phyloP scores from a whole-genome alignment of 2,113 vertebrate species.

The Corythornis vintsioides region DNA sequence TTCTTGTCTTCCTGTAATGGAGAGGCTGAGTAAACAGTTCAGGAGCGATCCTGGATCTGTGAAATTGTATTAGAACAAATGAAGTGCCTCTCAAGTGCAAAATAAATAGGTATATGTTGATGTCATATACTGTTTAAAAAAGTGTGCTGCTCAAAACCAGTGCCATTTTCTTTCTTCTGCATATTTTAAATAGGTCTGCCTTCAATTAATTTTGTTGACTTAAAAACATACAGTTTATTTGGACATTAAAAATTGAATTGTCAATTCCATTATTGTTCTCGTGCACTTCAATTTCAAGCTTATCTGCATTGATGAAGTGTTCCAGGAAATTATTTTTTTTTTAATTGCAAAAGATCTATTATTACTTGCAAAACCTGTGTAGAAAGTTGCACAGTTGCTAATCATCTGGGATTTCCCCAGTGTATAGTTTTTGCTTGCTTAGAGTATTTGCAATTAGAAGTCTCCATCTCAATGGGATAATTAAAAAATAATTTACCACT shows the following conservation, averaged over 20 bases:
- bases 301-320: neutral
- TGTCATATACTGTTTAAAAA: neutral
- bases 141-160: neutral
- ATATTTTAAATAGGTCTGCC: neutral
- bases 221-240: neutral
- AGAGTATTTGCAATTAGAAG: constrained; percentile 54
- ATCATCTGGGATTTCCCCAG: constrained; percentile 36
- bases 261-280: constrained; percentile 7
- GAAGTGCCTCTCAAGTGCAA: neutral
- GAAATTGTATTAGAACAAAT: neutral
- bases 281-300: constrained; percentile 18
- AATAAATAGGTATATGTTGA: constrained; percentile 8
- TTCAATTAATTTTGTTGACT: constrained; percentile 32
- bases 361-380: constrained; percentile 19
- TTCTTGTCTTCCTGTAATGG: neutral
- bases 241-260: constrained; percentile 34
- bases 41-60: neutral
- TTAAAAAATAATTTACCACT: constrained; percentile 67
- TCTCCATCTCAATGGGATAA: constrained; percentile 44
- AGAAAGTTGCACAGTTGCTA: constrained; percentile 47
- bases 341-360: constrained; percentile 20
- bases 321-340: neutral
- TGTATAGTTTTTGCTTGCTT: constrained; percentile 43
- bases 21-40: neutral
- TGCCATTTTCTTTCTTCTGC: constrained; percentile 2